These are phyloP conservation scores for Coecobrya sp. DNA, from an alignment of 2,888 invertebrate genomes.

Conservation along the genomic window DNA sequence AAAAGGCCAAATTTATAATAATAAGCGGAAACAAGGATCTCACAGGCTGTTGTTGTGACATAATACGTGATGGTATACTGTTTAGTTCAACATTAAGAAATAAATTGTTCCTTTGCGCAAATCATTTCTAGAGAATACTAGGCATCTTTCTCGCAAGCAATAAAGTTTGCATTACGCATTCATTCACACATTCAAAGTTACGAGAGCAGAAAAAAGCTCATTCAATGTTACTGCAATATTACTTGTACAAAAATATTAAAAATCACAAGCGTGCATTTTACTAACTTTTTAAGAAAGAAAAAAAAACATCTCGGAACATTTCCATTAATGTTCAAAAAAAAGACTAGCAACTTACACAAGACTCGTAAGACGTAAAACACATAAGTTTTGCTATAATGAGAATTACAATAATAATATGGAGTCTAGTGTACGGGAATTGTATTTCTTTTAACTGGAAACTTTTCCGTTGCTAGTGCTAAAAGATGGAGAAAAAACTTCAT, in stretches of 20 bases:
- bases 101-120: no score
- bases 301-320: neutral
- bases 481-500: neutral
- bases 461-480: neutral
- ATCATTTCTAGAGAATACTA: no score
- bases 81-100: neutral
- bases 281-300: neutral
- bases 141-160: no score
- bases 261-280: no score
- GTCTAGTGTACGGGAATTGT: neutral
- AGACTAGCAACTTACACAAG: neutral
- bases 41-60: neutral
- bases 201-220: no score
- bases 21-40: neutral
- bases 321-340: neutral
- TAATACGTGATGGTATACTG: neutral
- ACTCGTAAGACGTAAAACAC: neutral
- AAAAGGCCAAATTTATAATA: neutral
- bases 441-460: neutral
- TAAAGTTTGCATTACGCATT: no score
- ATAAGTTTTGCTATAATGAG: constrained; percentile 25
- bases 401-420: neutral
- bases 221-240: no score
- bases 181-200: no score
- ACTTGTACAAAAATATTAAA: no score